phyloP scores from a whole-genome alignment of 1,140 invertebrate species.

The Helicorthomorpha holstii region DNA sequence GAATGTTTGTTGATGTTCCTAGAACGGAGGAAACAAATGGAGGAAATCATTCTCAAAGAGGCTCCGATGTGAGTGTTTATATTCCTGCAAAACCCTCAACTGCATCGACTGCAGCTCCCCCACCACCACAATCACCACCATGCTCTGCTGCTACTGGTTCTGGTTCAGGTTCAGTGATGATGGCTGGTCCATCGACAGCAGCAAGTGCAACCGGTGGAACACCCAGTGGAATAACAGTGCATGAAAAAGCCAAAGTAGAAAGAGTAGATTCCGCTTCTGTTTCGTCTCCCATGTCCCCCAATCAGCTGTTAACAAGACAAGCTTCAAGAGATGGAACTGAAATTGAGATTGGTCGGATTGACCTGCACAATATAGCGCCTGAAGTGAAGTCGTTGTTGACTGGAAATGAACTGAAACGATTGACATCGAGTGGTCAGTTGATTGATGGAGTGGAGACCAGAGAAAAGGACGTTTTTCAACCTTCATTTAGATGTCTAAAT shows the following conservation, averaged over 20 bases:
- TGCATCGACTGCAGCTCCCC: neutral
- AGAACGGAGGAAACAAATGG: slow-evolving; percentile 1
- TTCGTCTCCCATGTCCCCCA: slow-evolving; percentile 1
- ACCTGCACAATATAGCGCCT: too few relatives aligned
- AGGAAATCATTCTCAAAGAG: neutral
- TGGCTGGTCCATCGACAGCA: neutral
- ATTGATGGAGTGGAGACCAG: neutral
- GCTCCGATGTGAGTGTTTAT: slow-evolving; percentile 6
- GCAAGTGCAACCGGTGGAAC: neutral
- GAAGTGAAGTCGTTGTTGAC: neutral
- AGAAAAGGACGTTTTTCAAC: too few relatives aligned
- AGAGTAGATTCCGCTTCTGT: neutral
- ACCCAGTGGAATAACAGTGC: neutral
- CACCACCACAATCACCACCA: neutral
- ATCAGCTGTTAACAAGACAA: neutral
- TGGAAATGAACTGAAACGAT: neutral
- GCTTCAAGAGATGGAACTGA: too few relatives aligned
- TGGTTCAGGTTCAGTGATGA: neutral
- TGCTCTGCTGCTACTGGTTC: too few relatives aligned
- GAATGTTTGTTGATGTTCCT: neutral
- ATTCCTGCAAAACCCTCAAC: neutral
- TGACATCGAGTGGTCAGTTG: neutral
- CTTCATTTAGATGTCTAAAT: too few relatives aligned
- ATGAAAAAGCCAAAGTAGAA: neutral
- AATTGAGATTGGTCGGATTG: too few relatives aligned